Conservation (phyloP, 2,113 vertebrate species). For the Micromys minutus region DNA sequence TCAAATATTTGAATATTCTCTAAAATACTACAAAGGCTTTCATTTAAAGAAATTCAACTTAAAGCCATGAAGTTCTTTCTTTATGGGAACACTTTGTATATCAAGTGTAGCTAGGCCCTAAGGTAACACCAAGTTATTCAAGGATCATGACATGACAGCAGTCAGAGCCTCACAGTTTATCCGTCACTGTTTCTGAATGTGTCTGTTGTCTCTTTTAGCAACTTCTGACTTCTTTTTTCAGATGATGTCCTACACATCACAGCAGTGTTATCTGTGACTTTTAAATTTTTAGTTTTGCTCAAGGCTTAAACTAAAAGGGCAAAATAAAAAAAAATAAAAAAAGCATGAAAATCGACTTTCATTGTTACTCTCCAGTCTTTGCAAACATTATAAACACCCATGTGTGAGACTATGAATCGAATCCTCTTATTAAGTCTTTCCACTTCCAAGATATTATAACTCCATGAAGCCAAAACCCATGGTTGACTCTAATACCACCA, state of each 20-base stretch:
- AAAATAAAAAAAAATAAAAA: not conserved
- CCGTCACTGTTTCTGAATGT: not conserved
- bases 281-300: not conserved
- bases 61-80: not conserved
- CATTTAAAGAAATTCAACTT: not conserved
- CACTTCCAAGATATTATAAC: not conserved
- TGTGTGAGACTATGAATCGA: not conserved
- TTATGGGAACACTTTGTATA: not conserved
- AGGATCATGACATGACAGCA: not conserved
- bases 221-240: conserved; percentile 34
- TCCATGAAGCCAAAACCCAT: not conserved
- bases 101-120: not conserved
- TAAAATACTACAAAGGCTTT: conserved; percentile 4
- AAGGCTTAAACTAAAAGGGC: conserved; percentile 25
- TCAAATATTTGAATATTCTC: conserved; percentile 14
- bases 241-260: not conserved
- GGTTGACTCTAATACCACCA: not conserved
- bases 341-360: not conserved
- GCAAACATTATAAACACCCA: not conserved
- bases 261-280: not conserved
- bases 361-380: not conserved
- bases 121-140: not conserved
- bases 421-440: not conserved
- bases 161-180: not conserved
- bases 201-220: not conserved